Evolutionary conservation across 2,888 invertebrate genomes (phyloP).

Genomic region (Aphidoletes aphidimyza): DNA sequence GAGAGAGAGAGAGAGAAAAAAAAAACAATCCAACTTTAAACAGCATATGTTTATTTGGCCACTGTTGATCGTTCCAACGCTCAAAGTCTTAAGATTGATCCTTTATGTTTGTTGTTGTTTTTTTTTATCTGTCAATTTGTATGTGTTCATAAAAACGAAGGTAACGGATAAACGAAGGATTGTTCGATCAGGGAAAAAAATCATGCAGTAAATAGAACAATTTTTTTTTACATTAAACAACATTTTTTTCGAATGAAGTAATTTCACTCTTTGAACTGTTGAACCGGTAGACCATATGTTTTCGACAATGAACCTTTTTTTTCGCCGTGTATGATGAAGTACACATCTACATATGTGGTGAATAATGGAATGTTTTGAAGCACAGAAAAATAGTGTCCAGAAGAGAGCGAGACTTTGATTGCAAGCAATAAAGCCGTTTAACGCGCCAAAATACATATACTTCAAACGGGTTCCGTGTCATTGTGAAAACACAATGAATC

Average conservation of each 20-base stretch:
- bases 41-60: constrained; percentile 52
- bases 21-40: background rate
- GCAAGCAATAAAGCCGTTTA: background rate
- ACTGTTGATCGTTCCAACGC: background rate
- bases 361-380: constrained; percentile 11
- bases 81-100: constrained; percentile 1
- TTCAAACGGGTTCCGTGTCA: constrained; percentile 5
- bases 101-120: no score
- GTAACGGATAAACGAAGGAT: constrained; percentile 2
- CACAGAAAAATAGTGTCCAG: background rate
- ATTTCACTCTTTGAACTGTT: constrained; percentile 36
- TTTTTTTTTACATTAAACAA: background rate
- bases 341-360: background rate
- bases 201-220: constrained; percentile 49
- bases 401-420: background rate
- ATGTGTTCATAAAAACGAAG: background rate
- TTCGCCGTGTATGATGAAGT: background rate
- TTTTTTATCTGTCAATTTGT: background rate
- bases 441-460: constrained; percentile 38
- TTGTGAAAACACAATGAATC: no score
- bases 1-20: background rate
- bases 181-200: constrained; percentile 27
- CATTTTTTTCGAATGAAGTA: constrained; percentile 3
- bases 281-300: constrained; percentile 50
- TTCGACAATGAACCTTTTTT: background rate